Base-by-base conservation (phyloP, 2,113 vertebrate genomes). In the Phylloscopus trochiloides region DNA sequence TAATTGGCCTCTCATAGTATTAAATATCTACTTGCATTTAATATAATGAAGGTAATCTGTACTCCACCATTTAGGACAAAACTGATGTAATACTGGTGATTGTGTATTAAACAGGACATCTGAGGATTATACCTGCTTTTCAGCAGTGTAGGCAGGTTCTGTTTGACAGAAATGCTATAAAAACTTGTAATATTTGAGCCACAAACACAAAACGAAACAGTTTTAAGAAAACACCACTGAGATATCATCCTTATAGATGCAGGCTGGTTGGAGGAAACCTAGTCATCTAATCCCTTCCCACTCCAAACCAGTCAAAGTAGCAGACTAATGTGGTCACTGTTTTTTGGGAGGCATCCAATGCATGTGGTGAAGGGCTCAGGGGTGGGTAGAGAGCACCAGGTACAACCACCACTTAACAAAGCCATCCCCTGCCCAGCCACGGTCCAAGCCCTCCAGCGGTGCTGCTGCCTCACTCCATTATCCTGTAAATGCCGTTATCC, bases 361-460 rank as follows among this genome's bases (percentile, higher is more conserved):
- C 3, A 6, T 0, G 29, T 1, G 5, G 45, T 1, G 70, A 88
- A 47, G 88, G 86, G 86, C 75, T 82, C 43, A 20, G 71, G 88
- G 77, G 52, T 34, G 66, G 74, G 62, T 31, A 91, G 59, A 66
- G 87, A 91, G 74, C 52, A 84, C 21, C 95, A 94, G 61, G 83
- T 89, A 94, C 88, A 92, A 73, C 57, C 95, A 97, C 91, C 92
- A 94, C 85, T 94, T 94, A 97, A 98, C 83, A 96, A 96, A 97
- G 97, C 90, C 95, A 94, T 88, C 94, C 91, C 92, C 97, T 90
- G n/a, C 91, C 80, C 47, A 29, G 1, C 1, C 3, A 3, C 0
- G 8, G 96, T 86, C 95, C 91, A 95, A 94, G 94, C 96, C 93
- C 92, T 97, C 84, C 93, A 93, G 80, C 9, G 20, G 24, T 28